Evolutionary conservation across 35 echinoderm and acorn worm genomes (phyloP).

Genomic region (Heliocidaris tuberculata): DNA sequence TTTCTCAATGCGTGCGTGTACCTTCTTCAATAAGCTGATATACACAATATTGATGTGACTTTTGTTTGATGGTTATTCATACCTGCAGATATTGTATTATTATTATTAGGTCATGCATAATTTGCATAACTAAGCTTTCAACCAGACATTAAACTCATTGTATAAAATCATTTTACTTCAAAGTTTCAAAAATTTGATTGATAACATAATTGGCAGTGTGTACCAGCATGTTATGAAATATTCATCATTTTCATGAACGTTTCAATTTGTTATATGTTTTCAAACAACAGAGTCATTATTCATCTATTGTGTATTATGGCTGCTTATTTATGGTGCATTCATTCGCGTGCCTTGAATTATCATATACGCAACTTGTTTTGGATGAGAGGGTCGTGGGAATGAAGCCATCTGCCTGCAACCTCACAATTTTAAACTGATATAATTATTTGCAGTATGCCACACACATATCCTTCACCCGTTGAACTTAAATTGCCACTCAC

Average conservation of each 20-base stretch:
- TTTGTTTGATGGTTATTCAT: not conserved
- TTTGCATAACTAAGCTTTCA: not conserved
- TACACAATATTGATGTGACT: too few species aligned
- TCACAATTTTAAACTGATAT: constrained; percentile 42
- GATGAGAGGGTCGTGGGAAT: constrained; percentile 32
- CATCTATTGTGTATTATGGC: not conserved
- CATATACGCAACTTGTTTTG: constrained; percentile 2
- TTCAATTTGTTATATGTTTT: not conserved
- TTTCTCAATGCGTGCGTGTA: not conserved
- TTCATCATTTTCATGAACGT: not conserved
- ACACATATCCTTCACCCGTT: constrained; percentile 30
- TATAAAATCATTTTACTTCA: too few species aligned
- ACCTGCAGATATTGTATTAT: not conserved
- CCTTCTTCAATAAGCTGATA: not conserved
- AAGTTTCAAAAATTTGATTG: not conserved
- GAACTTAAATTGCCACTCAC: constrained; percentile 18
- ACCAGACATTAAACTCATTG: not conserved
- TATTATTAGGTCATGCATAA: not conserved
- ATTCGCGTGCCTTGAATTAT: constrained; percentile 9
- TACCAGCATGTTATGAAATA: constrained; percentile 1
- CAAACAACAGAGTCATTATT: not conserved
- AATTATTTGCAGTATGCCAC: constrained; percentile 32
- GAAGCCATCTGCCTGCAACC: constrained; percentile 18
- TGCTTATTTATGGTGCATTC: not conserved
- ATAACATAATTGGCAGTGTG: not conserved